phyloP scores from a whole-genome alignment of 1,140 invertebrate genomes.

The Portunus trituberculatus region DNA sequence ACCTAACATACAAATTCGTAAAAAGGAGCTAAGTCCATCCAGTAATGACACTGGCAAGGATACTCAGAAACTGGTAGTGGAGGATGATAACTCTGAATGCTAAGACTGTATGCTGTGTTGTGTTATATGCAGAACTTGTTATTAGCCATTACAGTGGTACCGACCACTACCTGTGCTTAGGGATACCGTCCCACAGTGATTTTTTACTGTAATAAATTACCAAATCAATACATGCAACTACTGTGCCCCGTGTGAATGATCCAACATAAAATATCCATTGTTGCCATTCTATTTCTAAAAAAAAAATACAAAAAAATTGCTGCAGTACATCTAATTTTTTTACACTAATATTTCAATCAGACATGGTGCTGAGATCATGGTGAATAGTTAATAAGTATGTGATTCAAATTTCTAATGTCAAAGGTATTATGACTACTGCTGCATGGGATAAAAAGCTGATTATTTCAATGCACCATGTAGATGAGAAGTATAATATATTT shows the following conservation, averaged over 20 bases:
- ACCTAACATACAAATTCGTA: conserved; percentile 87
- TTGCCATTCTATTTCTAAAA: conserved; percentile 1
- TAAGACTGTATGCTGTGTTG: conserved; percentile 77
- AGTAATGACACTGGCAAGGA: conserved; percentile 94
- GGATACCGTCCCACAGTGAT: conserved; percentile 67
- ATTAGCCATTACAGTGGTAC: conserved; percentile 41
- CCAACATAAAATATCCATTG: neutral
- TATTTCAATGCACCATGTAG: conserved; percentile 59
- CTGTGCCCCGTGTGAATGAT: conserved; percentile 28
- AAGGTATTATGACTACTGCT: conserved; percentile 11
- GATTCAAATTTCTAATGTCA: conserved; percentile 3
- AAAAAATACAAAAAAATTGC: neutral
- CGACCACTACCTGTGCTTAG: conserved; percentile 66
- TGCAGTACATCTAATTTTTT: neutral
- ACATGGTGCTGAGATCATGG: conserved; percentile 59
- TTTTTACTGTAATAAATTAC: conserved; percentile 43
- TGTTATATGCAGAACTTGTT: conserved; percentile 49
- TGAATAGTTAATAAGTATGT: conserved; percentile 14
- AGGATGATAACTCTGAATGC: conserved; percentile 87
- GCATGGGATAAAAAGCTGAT: conserved; percentile 30
- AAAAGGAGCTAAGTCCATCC: conserved; percentile 90
- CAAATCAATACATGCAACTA: conserved; percentile 52
- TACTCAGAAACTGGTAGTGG: conserved; percentile 93
- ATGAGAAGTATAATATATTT: conserved; percentile 67
- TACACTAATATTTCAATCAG: neutral